These are phyloP conservation scores for Pseudococcus jackbeardsleyi DNA, from an alignment of 2,888 invertebrate species.

Conservation along the genomic window DNA sequence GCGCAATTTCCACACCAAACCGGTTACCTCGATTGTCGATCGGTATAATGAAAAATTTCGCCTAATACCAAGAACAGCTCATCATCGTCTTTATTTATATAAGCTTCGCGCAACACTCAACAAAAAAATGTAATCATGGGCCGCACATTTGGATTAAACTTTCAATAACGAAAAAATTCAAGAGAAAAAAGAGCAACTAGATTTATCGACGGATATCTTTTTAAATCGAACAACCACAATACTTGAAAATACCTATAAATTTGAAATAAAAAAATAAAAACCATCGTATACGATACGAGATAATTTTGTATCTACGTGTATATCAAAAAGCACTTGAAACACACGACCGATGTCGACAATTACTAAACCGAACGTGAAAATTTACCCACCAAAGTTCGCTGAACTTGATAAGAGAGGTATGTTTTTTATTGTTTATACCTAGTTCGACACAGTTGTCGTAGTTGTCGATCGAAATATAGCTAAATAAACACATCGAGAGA, in stretches of 20 bases:
- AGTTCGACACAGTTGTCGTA: not conserved
- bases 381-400: slow-evolving; percentile 32
- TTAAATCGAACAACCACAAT: too few relatives aligned
- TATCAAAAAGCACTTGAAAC: not conserved
- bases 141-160: too few relatives aligned
- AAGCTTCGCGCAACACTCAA: too few relatives aligned
- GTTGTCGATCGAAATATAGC: not conserved
- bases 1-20: slow-evolving; percentile 23
- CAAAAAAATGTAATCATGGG: too few relatives aligned
- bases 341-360: not conserved
- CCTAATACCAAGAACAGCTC: not conserved
- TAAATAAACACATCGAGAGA: not conserved
- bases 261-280: too few relatives aligned
- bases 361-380: slow-evolving; percentile 7
- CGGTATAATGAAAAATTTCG: slow-evolving; percentile 23
- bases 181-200: too few relatives aligned
- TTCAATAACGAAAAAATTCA: too few relatives aligned
- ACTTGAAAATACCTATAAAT: not conserved
- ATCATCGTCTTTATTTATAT: not conserved
- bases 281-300: not conserved
- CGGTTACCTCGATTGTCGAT: not conserved
- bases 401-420: not conserved
- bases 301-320: not conserved
- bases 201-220: too few relatives aligned
- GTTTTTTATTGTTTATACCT: not conserved